These are phyloP conservation scores for Cricetomys ansorgei DNA, from an alignment of 2,113 vertebrate species.

Conservation along the genomic window DNA sequence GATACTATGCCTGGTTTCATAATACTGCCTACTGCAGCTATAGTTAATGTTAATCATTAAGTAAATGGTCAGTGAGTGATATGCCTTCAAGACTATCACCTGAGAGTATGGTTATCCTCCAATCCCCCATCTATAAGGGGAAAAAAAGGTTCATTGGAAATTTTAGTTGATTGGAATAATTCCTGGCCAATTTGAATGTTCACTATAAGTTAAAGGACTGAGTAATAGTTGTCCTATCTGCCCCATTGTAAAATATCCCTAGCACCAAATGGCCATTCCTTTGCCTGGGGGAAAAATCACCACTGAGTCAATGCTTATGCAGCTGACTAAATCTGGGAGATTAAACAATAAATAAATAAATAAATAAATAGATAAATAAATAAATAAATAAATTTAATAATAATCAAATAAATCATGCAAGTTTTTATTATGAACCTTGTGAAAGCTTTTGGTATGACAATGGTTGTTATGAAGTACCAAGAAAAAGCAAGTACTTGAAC, in stretches of 20 bases:
- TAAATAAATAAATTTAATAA: too few relatives aligned
- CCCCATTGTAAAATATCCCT: not conserved
- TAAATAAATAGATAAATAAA: too few relatives aligned
- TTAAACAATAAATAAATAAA: too few relatives aligned
- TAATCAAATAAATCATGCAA: not conserved
- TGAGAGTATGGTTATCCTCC: not conserved
- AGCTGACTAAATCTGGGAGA: constrained; percentile 39
- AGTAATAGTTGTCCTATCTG: not conserved
- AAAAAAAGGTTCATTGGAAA: not conserved
- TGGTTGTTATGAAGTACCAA: not conserved
- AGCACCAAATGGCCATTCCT: not conserved
- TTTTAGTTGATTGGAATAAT: not conserved
- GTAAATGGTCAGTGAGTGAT: not conserved
- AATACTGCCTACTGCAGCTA: not conserved
- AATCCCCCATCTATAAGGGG: not conserved
- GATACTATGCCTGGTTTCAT: not conserved
- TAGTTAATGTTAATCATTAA: not conserved
- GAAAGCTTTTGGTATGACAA: not conserved
- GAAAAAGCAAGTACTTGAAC: not conserved
- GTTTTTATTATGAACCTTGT: not conserved
- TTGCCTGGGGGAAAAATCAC: not conserved
- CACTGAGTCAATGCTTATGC: not conserved
- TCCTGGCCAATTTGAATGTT: not conserved
- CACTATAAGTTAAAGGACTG: not conserved
- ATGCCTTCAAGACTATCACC: not conserved